A percentile compares a stretch with the other conserved stretches of the same genome.
Conservation (phyloP, 2,888 invertebrate genomes). For the Drosophila leonis region DNA sequence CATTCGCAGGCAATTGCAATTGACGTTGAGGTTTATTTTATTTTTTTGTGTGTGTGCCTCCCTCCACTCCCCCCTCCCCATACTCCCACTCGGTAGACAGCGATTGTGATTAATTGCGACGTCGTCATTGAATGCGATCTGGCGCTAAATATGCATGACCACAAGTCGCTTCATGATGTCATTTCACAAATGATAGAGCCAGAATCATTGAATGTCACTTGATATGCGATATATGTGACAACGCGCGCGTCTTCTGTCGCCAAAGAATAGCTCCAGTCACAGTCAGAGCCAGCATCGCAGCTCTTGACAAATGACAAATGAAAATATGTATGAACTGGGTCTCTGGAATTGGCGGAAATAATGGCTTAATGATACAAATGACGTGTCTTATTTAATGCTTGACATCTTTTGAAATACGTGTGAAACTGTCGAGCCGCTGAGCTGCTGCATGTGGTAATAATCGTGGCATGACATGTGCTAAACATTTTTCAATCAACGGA, state of each 20-base stretch:
- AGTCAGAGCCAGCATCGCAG: slow-evolving; percentile 4
- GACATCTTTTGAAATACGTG: slow-evolving; percentile 65
- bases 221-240: slow-evolving; percentile 51
- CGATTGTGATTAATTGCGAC: slow-evolving; percentile 77
- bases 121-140: slow-evolving; percentile 76
- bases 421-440: slow-evolving; percentile 40
- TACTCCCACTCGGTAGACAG: slow-evolving; percentile 15
- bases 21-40: slow-evolving; percentile 42
- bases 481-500: slow-evolving; percentile 24
- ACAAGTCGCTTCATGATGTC: slow-evolving; percentile 65
- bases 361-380: slow-evolving; percentile 78
- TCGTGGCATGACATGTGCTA: slow-evolving; percentile 33
- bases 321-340: slow-evolving; percentile 42
- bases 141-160: slow-evolving; percentile 64
- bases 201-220: slow-evolving; percentile 58
- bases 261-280: slow-evolving; percentile 10
- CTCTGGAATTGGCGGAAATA: slow-evolving; percentile 72
- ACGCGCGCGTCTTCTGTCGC: slow-evolving; percentile 40
- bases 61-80: slow-evolving; percentile 3
- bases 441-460: slow-evolving; percentile 20
- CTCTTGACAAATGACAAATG: slow-evolving; percentile 65
- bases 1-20: slow-evolving; percentile 54
- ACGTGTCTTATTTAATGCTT: slow-evolving; percentile 58
- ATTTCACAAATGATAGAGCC: slow-evolving; percentile 47
- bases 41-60: neutral